Evolutionary conservation across 2,113 vertebrate genomes (phyloP).

Genomic region (Podiceps cristatus): DNA sequence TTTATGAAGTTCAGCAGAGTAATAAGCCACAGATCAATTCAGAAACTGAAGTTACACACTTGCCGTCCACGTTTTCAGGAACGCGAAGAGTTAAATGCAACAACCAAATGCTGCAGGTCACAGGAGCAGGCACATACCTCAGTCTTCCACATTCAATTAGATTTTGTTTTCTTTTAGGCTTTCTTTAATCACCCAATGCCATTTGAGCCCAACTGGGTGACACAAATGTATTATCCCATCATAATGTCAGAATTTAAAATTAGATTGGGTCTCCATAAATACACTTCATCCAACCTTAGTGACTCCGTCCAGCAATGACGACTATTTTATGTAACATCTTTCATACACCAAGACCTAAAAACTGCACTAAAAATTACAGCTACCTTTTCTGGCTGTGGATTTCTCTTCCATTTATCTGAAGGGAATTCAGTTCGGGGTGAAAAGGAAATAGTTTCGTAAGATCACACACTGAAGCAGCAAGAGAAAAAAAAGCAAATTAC

Average conservation of each 20-base stretch:
- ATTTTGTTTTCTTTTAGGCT: not conserved
- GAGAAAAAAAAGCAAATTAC: slow-evolving; percentile 58
- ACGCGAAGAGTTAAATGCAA: not conserved
- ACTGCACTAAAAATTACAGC: not conserved
- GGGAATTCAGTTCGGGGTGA: not conserved
- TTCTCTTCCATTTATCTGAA: not conserved
- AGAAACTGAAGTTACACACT: not conserved
- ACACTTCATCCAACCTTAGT: not conserved
- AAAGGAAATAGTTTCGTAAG: slow-evolving; percentile 59
- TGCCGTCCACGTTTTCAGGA: not conserved
- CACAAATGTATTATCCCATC: slow-evolving; percentile 44
- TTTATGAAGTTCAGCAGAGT: not conserved
- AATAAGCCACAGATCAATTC: not conserved
- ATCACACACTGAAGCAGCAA: slow-evolving; percentile 32
- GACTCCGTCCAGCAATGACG: not conserved
- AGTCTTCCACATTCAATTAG: not conserved
- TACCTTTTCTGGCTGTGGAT: not conserved
- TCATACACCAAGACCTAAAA: not conserved
- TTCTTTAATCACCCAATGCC: slow-evolving; percentile 24
- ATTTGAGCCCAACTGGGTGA: slow-evolving; percentile 21
- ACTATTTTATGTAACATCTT: slow-evolving; percentile 29
- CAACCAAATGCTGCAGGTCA: not conserved
- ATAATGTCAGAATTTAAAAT: slow-evolving; percentile 65
- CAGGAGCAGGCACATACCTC: not conserved
- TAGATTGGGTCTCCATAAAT: slow-evolving; percentile 16